Evolutionary conservation across 2,797 vertebrate species (phyloP), one percentile per base, ranked within the genome.

Genomic region (Hirundo rustica): DNA sequence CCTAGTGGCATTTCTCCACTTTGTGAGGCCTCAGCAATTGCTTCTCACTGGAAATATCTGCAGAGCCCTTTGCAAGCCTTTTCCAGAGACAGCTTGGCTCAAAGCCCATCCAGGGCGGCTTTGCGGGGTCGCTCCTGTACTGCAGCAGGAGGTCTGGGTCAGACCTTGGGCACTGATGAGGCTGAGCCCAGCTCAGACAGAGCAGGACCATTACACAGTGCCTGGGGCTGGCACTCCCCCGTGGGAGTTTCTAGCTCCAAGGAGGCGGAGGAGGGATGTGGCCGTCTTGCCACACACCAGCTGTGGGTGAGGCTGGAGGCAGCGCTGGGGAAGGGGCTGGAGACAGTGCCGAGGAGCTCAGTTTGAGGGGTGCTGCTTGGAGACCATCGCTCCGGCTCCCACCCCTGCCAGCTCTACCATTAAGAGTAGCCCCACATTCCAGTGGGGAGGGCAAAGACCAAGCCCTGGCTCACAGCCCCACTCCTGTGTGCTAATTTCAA

Each of bases 401-500:
- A 8, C 10, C 38, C 19, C 65, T 58, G 53, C 53, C 58, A 67
- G 48, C 21, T 57, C 68, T 14, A 7, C 50, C 44, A 4, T 17
- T 5, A 21, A 7, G 11, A 81, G 38, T 16, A 60, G 60, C 74
- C 54, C 64, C 40, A 23, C 40, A 81, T n/a, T 14, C 16, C 34
- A 45, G n/a, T 1, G 42, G 1, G 3, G 47, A 45, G 85, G 55
- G 72, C 3, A 68, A 67, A 66, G 68, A 58, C 23, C 0, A 0
- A 70, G 89, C n/a, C 68, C 61, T 47, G 81, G 61, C 75, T 91
- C 4, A 75, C 82, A 80, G 75, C 21, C 51, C 3, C 58, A 7
- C 62, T 67, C 70, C 91, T 14, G 9, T 57, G 25, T 91, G 92
- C 65, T 94, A 68, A 93, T 95, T 95, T 93, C 87, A 87, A 93